Evolutionary conservation across 53 echinoderm and acorn worm genomes (phyloP).

Genomic region (Crossaster papposus): DNA sequence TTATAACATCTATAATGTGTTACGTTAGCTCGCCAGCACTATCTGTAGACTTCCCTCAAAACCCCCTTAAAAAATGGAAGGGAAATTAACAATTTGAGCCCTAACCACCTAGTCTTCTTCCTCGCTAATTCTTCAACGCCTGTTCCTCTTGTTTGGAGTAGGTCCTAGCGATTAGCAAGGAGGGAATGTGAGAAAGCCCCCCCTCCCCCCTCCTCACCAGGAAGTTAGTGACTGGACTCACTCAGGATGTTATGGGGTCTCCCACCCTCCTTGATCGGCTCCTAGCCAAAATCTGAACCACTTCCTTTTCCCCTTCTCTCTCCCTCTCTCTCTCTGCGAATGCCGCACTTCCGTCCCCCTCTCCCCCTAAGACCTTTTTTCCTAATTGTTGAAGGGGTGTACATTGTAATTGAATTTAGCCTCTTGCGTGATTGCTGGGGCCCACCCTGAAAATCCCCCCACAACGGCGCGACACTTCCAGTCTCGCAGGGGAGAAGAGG

Average conservation of each 20-base stretch:
- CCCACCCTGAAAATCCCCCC: constrained; percentile 1
- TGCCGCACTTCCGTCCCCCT: constrained; percentile 4
- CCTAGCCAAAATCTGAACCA: constrained; percentile 13
- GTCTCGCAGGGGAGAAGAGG: not conserved
- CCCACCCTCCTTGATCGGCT: constrained; percentile 47
- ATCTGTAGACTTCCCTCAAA: not conserved
- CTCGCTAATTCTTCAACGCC: not conserved
- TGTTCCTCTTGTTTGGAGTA: constrained; percentile 9
- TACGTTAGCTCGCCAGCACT: not conserved
- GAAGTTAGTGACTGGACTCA: not conserved
- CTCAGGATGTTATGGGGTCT: constrained; percentile 44
- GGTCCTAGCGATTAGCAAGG: constrained; percentile 27
- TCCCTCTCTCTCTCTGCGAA: not conserved
- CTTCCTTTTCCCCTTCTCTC: not conserved
- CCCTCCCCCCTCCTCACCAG: too few species aligned
- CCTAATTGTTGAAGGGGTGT: constrained; percentile 44
- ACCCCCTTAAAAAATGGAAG: not conserved
- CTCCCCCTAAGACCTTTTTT: not conserved
- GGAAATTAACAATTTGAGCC: constrained; percentile 42
- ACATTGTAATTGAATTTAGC: constrained; percentile 47
- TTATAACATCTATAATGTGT: too few species aligned
- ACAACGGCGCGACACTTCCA: not conserved
- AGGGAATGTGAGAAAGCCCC: not conserved
- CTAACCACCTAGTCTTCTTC: constrained; percentile 3
- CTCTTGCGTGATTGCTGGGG: constrained; percentile 23